A percentile compares a stretch with the other conserved stretches of the same genome.
phyloP scores from a whole-genome alignment of 2,888 invertebrate genomes.

The Eilema sororculum region DNA sequence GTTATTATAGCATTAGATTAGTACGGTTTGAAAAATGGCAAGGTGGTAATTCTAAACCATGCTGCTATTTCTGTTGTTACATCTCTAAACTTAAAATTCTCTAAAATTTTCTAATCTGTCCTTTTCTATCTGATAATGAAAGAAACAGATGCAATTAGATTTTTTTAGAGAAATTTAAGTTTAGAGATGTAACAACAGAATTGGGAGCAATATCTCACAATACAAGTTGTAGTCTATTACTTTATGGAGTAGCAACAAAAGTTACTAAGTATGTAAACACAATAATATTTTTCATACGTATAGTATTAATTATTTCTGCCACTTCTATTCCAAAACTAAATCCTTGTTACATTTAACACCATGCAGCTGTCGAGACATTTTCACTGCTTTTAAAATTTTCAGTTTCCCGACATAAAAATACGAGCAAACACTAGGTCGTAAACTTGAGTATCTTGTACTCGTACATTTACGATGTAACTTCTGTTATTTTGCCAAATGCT shows the following conservation, averaged over 20 bases:
- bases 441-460: slow-evolving; percentile 38
- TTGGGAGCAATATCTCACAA: too few relatives aligned
- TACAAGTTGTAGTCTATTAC: too few relatives aligned
- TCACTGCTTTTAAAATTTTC: slow-evolving; percentile 69
- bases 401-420: slow-evolving; percentile 69
- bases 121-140: too few relatives aligned
- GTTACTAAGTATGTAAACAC: background rate
- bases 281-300: background rate
- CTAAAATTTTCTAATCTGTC: too few relatives aligned
- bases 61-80: too few relatives aligned
- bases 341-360: slow-evolving; percentile 58
- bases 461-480: slow-evolving; percentile 18
- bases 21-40: too few relatives aligned
- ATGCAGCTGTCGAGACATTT: slow-evolving; percentile 73
- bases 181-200: too few relatives aligned
- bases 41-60: too few relatives aligned
- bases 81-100: too few relatives aligned
- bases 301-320: background rate
- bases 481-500: slow-evolving; percentile 24
- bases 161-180: too few relatives aligned
- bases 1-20: too few relatives aligned
- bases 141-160: too few relatives aligned
- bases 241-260: background rate
- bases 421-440: slow-evolving; percentile 46
- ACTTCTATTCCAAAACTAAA: slow-evolving; percentile 47